A percentile compares a stretch with the other conserved stretches of the same genome.
These are phyloP conservation scores for Hydrochoerus hydrochaeris DNA, from an alignment of 2,113 vertebrate species.

Conservation along the genomic window DNA sequence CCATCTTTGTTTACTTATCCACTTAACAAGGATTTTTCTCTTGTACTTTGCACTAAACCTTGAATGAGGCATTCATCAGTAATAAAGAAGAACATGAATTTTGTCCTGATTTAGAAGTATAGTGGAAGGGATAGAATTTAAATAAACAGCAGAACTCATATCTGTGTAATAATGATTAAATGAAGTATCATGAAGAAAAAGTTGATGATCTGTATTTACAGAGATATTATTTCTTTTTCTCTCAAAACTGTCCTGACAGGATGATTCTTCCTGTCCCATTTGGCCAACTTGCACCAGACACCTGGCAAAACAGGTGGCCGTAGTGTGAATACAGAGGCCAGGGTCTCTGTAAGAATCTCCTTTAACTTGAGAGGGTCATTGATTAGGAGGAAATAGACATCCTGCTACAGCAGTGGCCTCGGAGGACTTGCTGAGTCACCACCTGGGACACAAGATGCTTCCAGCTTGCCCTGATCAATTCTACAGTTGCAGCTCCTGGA, in stretches of 20 bases:
- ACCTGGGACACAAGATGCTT: not conserved
- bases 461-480: not conserved
- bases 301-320: not conserved
- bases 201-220: not conserved
- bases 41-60: not conserved
- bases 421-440: not conserved
- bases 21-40: not conserved
- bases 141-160: not conserved
- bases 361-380: not conserved
- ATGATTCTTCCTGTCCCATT: not conserved
- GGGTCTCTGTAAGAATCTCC: not conserved
- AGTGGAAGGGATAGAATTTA: constrained; percentile 22
- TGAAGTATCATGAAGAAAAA: not conserved
- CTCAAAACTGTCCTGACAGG: not conserved
- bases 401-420: not conserved
- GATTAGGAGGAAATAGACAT: not conserved
- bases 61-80: not conserved
- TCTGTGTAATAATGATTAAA: not conserved
- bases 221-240: not conserved
- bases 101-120: not conserved
- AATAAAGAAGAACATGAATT: not conserved
- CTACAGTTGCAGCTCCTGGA: not conserved
- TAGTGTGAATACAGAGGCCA: not conserved
- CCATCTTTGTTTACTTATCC: not conserved
- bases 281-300: not conserved